phyloP scores from a whole-genome alignment of 2,113 vertebrate species.

The Rhinolophus ferrumequinum region DNA sequence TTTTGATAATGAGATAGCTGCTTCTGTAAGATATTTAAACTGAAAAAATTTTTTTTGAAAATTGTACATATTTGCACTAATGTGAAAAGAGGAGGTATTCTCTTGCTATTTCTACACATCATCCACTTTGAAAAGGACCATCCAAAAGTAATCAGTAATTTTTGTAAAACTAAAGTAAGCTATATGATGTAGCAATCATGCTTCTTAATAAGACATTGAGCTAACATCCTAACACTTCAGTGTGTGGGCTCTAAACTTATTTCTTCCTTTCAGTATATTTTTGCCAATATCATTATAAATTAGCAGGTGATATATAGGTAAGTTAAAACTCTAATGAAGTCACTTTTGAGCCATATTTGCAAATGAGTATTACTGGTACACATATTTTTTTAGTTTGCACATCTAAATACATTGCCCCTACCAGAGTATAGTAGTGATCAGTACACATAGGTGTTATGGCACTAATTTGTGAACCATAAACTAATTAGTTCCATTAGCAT shows the following conservation, averaged over 20 bases:
- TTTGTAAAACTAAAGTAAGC: not conserved
- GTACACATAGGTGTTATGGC: not conserved
- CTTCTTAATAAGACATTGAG: not conserved
- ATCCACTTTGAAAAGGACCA: not conserved
- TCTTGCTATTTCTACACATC: not conserved
- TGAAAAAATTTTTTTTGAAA: not conserved
- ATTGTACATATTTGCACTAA: not conserved
- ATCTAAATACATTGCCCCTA: not conserved
- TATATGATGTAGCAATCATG: not conserved
- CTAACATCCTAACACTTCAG: not conserved
- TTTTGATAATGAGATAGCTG: not conserved
- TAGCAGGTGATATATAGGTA: not conserved
- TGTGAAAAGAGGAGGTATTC: not conserved
- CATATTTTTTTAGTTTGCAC: not conserved
- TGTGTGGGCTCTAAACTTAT: not conserved
- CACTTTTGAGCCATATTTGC: not conserved
- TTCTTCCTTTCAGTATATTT: not conserved
- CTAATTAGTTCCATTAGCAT: not conserved
- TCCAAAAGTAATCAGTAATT: conserved; percentile 15
- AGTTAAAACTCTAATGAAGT: not conserved
- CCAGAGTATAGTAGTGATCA: not conserved
- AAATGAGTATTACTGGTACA: not conserved
- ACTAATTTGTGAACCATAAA: not conserved
- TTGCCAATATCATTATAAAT: not conserved
- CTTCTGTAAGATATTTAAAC: not conserved